Evolutionary conservation across 2,888 invertebrate genomes (phyloP), one percentile per base, ranked within the genome.

Genomic region (Polylopha cassiicola): DNA sequence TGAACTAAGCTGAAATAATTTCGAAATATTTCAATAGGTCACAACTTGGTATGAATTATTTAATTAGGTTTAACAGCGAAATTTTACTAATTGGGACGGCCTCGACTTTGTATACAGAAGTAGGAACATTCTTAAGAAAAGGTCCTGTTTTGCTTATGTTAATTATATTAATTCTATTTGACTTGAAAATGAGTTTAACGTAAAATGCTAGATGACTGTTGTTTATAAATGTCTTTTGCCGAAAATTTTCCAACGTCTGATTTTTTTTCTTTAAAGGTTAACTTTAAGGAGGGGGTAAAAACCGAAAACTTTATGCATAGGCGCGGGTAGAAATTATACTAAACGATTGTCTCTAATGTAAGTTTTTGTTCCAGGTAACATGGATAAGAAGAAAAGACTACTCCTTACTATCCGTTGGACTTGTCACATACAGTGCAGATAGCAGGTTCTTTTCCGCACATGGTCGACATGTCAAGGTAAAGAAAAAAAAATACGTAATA

Each of bases 311-410:
- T n/a, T n/a, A n/a, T n/a, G n/a, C n/a, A n/a, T n/a, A n/a, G n/a
- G n/a, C n/a, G n/a, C n/a, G n/a, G n/a, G n/a, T n/a, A n/a, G n/a
- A n/a, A n/a, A n/a, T n/a, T n/a, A n/a, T n/a, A n/a, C n/a, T n/a
- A 4, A n/a, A 6, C 3, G 13, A 3, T 4, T 28, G 16, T 28
- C 5, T 8, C 11, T 38, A 29, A 24, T 13, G 1, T 3, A n/a
- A 28, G 10, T n/a, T 18, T 28, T 8, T 21, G 49, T 53, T 51
- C 20, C 73, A 91, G 91, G 90, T 91, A n/a, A 89, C 90, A 23
- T 92, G 91, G 91, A 90, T 91, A 53, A 81, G 90, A 54, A 82
- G 88, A 65, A 87, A 88, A 61, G 89, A 90, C 70, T 89, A 90
- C 55, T 89, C 90, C 34, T 65, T 89, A 45, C 70, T 91, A 17